A percentile compares a stretch with the other conserved stretches of the same genome.
These are phyloP conservation scores for Dromius quadrimaculatus DNA, from an alignment of 2,888 invertebrate genomes.

Conservation along the genomic window DNA sequence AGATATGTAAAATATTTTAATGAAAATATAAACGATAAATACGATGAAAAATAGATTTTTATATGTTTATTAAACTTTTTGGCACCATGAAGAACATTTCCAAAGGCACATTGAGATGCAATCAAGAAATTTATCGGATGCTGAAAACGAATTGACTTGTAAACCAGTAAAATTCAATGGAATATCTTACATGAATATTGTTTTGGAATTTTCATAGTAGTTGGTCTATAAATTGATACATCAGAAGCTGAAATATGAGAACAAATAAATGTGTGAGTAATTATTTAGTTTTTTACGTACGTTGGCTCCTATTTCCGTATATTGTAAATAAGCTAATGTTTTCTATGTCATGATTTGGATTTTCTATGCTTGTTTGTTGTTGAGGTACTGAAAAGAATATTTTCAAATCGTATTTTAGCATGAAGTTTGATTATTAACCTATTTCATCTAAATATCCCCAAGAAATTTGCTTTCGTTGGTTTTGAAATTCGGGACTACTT, in stretches of 20 bases:
- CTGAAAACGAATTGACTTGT: conserved; percentile 54
- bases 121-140: conserved; percentile 57
- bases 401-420: not conserved
- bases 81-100: conserved; percentile 61
- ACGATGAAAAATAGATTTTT: too few species aligned
- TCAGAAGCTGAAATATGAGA: conserved; percentile 24
- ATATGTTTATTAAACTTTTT: conserved; percentile 55
- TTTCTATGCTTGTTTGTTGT: too few species aligned
- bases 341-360: not conserved
- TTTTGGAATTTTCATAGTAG: not conserved
- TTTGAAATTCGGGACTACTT: conserved; percentile 41
- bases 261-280: not conserved
- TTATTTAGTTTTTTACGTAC: not conserved
- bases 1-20: too few species aligned
- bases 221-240: conserved; percentile 37
- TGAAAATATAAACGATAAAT: too few species aligned
- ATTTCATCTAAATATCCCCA: conserved; percentile 29
- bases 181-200: not conserved
- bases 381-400: not conserved
- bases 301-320: conserved; percentile 5
- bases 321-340: conserved; percentile 15
- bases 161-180: not conserved
- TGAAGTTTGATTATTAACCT: not conserved
- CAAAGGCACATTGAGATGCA: conserved; percentile 60
- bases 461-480: conserved; percentile 1